Evolutionary conservation across 2,888 invertebrate genomes (phyloP).

Genomic region (Napeogenes sylphis): DNA sequence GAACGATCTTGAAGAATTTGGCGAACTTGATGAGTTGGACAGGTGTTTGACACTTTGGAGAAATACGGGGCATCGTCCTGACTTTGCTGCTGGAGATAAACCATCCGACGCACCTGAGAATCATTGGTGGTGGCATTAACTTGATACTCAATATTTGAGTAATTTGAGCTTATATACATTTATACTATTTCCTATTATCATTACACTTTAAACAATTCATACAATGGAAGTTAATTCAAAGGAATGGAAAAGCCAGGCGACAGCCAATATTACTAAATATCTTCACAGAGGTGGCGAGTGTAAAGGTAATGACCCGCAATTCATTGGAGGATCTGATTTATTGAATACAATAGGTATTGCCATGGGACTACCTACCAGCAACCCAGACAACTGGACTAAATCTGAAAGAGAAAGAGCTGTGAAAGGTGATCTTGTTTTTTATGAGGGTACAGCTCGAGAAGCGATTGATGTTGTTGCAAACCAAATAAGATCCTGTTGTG

Average conservation of each 20-base stretch:
- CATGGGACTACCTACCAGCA: slow-evolving; percentile 33
- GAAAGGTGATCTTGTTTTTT: slow-evolving; percentile 32
- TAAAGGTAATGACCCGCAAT: slow-evolving; percentile 33
- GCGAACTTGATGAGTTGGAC: slow-evolving; percentile 34
- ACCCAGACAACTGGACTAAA: slow-evolving; percentile 31
- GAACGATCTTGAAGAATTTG: slow-evolving; percentile 25
- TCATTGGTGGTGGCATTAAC: slow-evolving; percentile 37
- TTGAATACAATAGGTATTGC: slow-evolving; percentile 37
- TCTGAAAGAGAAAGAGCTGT: slow-evolving; percentile 28
- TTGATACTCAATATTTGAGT: neutral
- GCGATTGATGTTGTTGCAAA: slow-evolving; percentile 34
- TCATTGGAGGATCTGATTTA: slow-evolving; percentile 32
- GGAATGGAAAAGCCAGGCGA: slow-evolving; percentile 32
- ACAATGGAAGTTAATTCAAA: slow-evolving; percentile 32
- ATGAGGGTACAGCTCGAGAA: slow-evolving; percentile 29
- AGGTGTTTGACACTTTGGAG: slow-evolving; percentile 31
- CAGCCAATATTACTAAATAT: slow-evolving; percentile 33
- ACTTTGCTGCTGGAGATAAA: slow-evolving; percentile 26
- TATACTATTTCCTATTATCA: too few species aligned
- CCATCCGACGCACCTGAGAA: slow-evolving; percentile 18
- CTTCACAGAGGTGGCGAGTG: slow-evolving; percentile 34
- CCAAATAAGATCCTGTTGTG: slow-evolving; percentile 32
- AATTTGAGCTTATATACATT: too few species aligned
- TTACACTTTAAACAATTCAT: too few species aligned
- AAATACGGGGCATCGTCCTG: slow-evolving; percentile 33